Conservation (phyloP, 2,113 vertebrate species). For the Paramormyrops kingsleyae region DNA sequence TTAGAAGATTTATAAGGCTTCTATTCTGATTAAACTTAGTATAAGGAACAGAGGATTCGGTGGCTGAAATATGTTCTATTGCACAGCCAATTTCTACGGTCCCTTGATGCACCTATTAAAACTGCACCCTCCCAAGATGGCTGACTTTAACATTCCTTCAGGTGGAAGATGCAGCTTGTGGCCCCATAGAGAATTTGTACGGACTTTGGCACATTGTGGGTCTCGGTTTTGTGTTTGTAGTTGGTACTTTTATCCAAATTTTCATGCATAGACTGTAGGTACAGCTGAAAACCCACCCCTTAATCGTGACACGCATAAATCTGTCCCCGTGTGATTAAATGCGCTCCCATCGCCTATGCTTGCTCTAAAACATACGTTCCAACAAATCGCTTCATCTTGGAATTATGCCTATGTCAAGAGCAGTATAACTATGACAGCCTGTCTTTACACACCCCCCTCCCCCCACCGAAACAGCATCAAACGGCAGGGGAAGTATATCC, state of each 20-base stretch:
- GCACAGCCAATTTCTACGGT: not conserved
- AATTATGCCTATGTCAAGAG: slow-evolving; percentile 3
- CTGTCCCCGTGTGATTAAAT: not conserved
- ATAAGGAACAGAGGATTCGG: not conserved
- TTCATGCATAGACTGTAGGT: not conserved
- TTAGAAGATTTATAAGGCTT: not conserved
- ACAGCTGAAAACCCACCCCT: not conserved
- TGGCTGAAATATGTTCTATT: not conserved
- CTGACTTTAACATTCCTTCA: not conserved
- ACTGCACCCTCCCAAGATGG: not conserved
- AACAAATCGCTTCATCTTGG: slow-evolving; percentile 1
- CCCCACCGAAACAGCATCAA: slow-evolving; percentile 5
- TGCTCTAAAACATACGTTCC: not conserved
- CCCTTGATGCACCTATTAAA: not conserved
- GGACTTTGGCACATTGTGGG: not conserved
- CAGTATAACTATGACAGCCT: not conserved
- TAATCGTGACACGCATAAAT: not conserved
- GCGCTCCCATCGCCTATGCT: not conserved
- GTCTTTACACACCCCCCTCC: not conserved
- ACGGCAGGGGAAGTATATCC: slow-evolving; percentile 57
- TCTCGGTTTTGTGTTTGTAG: not conserved
- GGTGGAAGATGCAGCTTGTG: not conserved
- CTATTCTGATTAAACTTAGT: not conserved
- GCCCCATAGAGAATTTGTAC: not conserved
- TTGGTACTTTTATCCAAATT: not conserved